Evolutionary conservation across 2,797 vertebrate species (phyloP), one percentile per base, ranked within the genome.

Genomic region (Eidolon dupreanum): DNA sequence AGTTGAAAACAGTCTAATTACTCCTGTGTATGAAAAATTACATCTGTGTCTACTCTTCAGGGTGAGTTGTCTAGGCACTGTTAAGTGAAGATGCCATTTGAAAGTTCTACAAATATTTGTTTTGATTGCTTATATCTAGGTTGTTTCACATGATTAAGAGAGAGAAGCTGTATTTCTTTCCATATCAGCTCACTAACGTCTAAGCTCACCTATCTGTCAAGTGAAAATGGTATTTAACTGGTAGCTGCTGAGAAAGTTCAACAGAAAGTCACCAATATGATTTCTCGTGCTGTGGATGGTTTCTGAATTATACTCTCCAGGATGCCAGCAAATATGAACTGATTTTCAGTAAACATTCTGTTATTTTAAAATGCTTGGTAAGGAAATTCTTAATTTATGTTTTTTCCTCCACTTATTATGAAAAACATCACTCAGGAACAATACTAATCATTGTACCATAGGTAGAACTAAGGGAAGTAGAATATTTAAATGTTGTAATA

Each of bases 341-440:
- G 61, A 38, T 41, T 91, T 93, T 96, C 71, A 94, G 90, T 61
- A 90, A 88, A 53, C 88, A 41, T 53, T 96, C 59, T 85, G 36
- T 87, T 92, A 19, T 92, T 97, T 92, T 83, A 79, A 81, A 95
- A 22, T 46, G 38, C 8, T 79, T 75, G 15, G n/a, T 82, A 92
- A 97, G 85, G 77, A 98, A 98, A 97, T 84, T 96, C 97, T 85
- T 82, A 88, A 94, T 94, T 57, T 85, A 57, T 77, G 26, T 68
- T 90, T 97, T 91, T 98, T 82, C 53, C 78, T 96, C 63, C 63
- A n/a, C 51, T 97, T 71, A 38, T 68, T 96, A 88, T 96, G 87
- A 53, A 75, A 95, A 95, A 96, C 66, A 89, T 63, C 71, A 81
- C 88, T 96, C 3, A 10, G 49, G 65, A 98, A 98, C 74, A 98